Evolutionary conservation across 2,113 vertebrate species (phyloP).

Genomic region (Chiloscyllium plagiosum): DNA sequence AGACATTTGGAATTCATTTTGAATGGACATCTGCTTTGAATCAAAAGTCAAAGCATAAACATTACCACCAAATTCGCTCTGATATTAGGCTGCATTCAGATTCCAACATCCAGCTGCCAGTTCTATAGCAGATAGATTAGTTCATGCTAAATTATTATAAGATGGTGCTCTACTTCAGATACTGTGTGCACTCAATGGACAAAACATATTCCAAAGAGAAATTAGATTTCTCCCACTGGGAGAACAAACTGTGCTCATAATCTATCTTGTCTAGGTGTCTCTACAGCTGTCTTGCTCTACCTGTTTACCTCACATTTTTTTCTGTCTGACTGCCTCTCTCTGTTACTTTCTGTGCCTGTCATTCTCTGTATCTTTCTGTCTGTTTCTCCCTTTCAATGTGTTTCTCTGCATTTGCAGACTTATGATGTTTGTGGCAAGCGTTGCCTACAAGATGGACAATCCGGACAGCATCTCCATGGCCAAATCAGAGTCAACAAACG

Average conservation of each 20-base stretch:
- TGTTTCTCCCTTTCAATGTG: background rate
- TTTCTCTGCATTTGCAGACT: too few relatives aligned
- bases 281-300: too few relatives aligned
- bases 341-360: background rate
- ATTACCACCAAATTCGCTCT: background rate
- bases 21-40: slow-evolving; percentile 14
- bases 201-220: background rate
- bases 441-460: background rate
- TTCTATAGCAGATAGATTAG: background rate
- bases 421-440: too few relatives aligned
- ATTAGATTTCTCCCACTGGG: background rate
- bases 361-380: background rate
- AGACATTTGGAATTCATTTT: background rate
- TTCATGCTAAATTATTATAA: background rate
- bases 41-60: background rate
- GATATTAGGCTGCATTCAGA: background rate
- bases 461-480: background rate
- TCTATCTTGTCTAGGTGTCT: background rate
- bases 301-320: background rate
- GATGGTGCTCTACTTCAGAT: background rate
- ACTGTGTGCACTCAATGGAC: background rate
- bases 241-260: background rate
- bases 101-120: background rate
- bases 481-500: too few relatives aligned
- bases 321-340: background rate